Evolutionary conservation across 2,888 invertebrate species (phyloP).

Genomic region (Pedicia rivosa): DNA sequence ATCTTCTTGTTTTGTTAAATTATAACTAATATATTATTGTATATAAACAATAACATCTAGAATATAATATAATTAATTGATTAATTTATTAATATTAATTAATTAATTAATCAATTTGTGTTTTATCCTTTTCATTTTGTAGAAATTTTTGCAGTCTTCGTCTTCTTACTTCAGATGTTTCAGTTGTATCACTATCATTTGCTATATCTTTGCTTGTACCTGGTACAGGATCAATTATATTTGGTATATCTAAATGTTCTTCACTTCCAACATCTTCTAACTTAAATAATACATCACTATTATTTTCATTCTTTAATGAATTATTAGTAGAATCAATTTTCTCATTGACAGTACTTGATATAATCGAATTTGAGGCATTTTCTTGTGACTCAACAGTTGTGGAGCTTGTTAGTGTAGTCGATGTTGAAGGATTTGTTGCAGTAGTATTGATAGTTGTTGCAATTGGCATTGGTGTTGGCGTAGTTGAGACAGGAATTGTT

Average conservation of each 20-base stretch:
- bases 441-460: conserved; percentile 11
- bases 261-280: conserved; percentile 29
- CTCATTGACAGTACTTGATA: no score
- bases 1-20: no score
- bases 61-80: no score
- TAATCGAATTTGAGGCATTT: conserved; percentile 4
- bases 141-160: conserved; percentile 59
- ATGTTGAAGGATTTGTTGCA: conserved; percentile 13
- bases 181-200: conserved; percentile 20
- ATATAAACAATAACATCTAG: no score
- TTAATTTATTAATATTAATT: no score
- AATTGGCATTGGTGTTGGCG: conserved; percentile 8
- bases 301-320: background rate
- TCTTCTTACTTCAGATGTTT: conserved; percentile 54
- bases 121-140: conserved; percentile 4
- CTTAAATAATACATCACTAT: conserved; percentile 16
- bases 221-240: conserved; percentile 9
- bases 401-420: background rate
- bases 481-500: conserved; percentile 7
- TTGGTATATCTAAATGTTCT: conserved; percentile 17
- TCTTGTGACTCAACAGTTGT: background rate
- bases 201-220: conserved; percentile 12
- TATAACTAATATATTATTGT: no score
- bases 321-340: background rate
- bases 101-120: no score